Percentiles rank a stretch among this genome's conserved stretches.
Conservation (phyloP, 1,140 invertebrate genomes). For the Pinna nobilis region DNA sequence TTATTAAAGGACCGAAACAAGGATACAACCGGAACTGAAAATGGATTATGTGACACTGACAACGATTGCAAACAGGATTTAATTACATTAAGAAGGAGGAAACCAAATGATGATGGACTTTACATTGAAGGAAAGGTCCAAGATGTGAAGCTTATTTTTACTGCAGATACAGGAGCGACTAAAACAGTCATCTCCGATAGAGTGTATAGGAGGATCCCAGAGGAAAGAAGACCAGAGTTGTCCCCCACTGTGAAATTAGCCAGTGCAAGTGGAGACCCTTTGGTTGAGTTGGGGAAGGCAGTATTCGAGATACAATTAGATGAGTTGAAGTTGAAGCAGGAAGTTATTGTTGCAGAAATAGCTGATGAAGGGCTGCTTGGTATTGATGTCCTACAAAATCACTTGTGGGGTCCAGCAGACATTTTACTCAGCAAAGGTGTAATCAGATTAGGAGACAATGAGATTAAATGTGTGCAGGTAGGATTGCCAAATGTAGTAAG, state of each 20-base stretch:
- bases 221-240: slow-evolving; percentile 10
- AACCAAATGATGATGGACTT: slow-evolving; percentile 2
- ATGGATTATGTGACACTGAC: too few relatives aligned
- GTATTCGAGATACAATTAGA: slow-evolving; percentile 12
- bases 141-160: slow-evolving; percentile 9
- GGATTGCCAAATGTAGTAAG: slow-evolving; percentile 2
- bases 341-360: slow-evolving; percentile 25
- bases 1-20: too few relatives aligned
- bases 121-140: slow-evolving; percentile 19
- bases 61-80: background rate
- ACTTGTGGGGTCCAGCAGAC: slow-evolving; percentile 1
- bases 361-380: slow-evolving; percentile 19
- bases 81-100: background rate
- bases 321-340: background rate
- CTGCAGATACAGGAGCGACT: slow-evolving; percentile 20
- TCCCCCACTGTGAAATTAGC: background rate
- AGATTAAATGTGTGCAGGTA: background rate
- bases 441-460: background rate
- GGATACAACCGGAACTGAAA: too few relatives aligned
- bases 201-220: slow-evolving; percentile 24
- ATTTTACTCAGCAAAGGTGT: slow-evolving; percentile 3
- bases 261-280: background rate
- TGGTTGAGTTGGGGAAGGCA: slow-evolving; percentile 18
- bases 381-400: slow-evolving; percentile 22
- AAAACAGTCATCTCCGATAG: slow-evolving; percentile 35